These are phyloP conservation scores for Podarcis cretensis DNA, from an alignment of 2,113 vertebrate genomes.

Conservation along the genomic window DNA sequence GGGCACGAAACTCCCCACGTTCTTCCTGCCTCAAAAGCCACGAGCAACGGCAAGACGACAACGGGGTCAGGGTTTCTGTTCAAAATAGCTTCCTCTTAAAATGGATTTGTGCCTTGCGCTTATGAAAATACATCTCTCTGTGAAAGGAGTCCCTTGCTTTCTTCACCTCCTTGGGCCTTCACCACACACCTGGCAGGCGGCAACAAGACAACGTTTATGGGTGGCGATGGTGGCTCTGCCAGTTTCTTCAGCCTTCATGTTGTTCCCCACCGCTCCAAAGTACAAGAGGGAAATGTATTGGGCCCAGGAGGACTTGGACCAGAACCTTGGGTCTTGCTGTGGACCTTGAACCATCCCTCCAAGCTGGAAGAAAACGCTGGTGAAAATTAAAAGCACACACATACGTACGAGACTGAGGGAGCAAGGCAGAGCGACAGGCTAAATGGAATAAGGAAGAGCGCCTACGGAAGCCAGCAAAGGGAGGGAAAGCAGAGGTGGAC, in stretches of 20 bases:
- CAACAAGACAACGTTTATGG: background rate
- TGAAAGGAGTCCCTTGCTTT: conserved; percentile 27
- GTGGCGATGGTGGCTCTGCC: background rate
- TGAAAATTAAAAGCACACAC: background rate
- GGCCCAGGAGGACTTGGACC: background rate
- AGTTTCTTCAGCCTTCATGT: background rate
- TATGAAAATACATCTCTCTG: conserved; percentile 55
- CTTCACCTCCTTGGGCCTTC: background rate
- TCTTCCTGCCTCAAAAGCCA: background rate
- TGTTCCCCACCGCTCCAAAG: too few species aligned
- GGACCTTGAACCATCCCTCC: background rate
- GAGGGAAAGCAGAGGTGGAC: conserved; percentile 6
- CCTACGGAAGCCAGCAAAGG: conserved; percentile 25
- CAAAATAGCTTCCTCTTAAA: conserved; percentile 11
- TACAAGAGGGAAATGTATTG: background rate
- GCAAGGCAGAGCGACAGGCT: conserved; percentile 24
- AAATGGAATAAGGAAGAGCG: conserved; percentile 33
- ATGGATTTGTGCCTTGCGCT: background rate
- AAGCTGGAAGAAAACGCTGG: background rate
- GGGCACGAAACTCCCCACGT: background rate
- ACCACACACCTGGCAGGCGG: background rate
- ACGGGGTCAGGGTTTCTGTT: background rate
- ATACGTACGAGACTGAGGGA: background rate
- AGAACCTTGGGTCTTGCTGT: background rate
- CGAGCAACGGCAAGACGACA: background rate